Evolutionary conservation across 2,113 vertebrate species (phyloP).

Genomic region (Propithecus coquereli): DNA sequence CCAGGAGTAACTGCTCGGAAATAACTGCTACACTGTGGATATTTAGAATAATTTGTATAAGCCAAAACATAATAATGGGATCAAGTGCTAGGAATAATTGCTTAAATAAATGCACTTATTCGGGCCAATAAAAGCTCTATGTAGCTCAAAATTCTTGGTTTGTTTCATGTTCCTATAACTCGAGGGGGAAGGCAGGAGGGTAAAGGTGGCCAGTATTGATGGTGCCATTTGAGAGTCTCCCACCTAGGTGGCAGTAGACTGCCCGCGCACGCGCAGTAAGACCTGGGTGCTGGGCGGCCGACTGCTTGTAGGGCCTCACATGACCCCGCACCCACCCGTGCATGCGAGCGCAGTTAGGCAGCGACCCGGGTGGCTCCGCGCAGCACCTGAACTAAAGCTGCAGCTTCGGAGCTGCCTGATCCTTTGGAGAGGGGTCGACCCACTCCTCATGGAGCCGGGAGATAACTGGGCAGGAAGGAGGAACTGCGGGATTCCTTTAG

Average conservation of each 20-base stretch:
- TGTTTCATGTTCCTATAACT: too few relatives aligned
- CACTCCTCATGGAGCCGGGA: not conserved
- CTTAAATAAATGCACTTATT: too few relatives aligned
- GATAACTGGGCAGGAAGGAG: not conserved
- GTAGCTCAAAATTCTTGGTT: too few relatives aligned
- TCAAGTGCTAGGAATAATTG: too few relatives aligned
- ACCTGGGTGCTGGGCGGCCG: not conserved
- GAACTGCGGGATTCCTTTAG: not conserved
- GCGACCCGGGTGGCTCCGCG: rapidly evolving
- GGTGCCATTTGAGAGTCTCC: not conserved
- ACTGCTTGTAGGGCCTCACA: too few relatives aligned
- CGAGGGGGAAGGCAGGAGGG: not conserved
- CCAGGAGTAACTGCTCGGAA: not conserved
- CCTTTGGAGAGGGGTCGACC: not conserved
- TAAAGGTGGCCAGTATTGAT: too few relatives aligned
- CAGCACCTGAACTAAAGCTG: not conserved
- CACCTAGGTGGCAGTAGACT: not conserved
- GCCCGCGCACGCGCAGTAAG: not conserved
- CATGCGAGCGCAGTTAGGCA: too few relatives aligned
- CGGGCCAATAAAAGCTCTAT: too few relatives aligned
- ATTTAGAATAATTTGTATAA: too few relatives aligned
- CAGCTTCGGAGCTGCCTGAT: not conserved
- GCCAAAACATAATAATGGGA: too few relatives aligned
- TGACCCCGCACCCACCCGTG: not conserved
- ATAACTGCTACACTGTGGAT: not conserved